Percentiles rank a stretch among this genome's conserved stretches.
Conservation (phyloP, 2,888 invertebrate genomes). For the Coremacera marginata region DNA sequence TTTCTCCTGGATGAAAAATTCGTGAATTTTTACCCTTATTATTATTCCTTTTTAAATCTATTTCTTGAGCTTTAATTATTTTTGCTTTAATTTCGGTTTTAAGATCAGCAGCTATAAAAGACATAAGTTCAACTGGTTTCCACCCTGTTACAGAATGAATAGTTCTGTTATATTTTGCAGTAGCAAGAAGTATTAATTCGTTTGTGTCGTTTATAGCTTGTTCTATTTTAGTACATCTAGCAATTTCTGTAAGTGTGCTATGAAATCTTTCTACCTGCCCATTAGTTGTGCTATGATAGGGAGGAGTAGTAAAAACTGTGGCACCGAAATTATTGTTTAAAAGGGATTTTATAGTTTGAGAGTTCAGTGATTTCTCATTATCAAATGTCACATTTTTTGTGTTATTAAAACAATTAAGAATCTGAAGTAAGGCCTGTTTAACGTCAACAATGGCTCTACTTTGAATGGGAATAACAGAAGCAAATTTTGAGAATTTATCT, state of each 20-base stretch:
- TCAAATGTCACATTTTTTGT: conserved; percentile 38
- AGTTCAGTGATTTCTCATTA: conserved; percentile 38
- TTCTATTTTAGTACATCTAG: conserved; percentile 44
- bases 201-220: conserved; percentile 40
- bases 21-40: neutral
- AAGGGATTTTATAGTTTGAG: conserved; percentile 29
- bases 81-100: neutral
- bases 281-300: conserved; percentile 45
- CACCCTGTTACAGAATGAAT: conserved; percentile 40
- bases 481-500: conserved; percentile 35
- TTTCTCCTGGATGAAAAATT: neutral
- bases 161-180: conserved; percentile 41
- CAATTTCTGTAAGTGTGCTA: conserved; percentile 42
- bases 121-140: conserved; percentile 19
- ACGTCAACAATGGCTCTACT: conserved; percentile 29
- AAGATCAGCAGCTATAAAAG: neutral
- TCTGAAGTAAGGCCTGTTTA: conserved; percentile 33
- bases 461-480: conserved; percentile 31
- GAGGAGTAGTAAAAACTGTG: conserved; percentile 33
- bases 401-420: conserved; percentile 30
- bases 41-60: neutral
- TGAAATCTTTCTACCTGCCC: conserved; percentile 44
- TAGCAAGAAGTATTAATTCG: conserved; percentile 39
- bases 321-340: conserved; percentile 35
- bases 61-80: conserved; percentile 3